Conservation (phyloP, 1,140 invertebrate species). For the Chymomyza costata region DNA sequence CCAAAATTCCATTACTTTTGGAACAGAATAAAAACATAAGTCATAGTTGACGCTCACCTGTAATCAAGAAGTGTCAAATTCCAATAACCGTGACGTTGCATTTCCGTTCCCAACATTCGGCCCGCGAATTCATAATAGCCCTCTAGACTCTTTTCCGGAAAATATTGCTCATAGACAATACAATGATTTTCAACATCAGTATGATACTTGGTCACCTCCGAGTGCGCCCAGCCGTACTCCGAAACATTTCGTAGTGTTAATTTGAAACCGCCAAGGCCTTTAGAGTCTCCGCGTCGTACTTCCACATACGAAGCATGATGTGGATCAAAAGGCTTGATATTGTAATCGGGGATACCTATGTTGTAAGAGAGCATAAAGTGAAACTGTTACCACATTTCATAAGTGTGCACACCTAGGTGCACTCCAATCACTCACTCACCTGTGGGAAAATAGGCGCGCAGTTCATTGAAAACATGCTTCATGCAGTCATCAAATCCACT, state of each 20-base stretch:
- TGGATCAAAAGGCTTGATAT: constrained; percentile 85
- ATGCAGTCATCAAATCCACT: constrained; percentile 83
- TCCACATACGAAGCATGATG: constrained; percentile 82
- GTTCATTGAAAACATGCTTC: constrained; percentile 83
- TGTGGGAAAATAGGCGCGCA: constrained; percentile 83
- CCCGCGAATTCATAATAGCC: constrained; percentile 83
- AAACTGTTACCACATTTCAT: not conserved
- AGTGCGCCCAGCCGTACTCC: constrained; percentile 85
- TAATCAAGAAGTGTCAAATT: constrained; percentile 85
- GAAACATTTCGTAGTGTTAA: constrained; percentile 83
- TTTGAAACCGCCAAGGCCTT: constrained; percentile 79
- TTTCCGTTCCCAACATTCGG: constrained; percentile 78
- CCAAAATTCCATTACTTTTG: too few species aligned
- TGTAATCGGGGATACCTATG: constrained; percentile 82
- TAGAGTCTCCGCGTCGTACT: constrained; percentile 79
- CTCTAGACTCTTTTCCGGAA: constrained; percentile 84
- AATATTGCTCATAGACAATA: constrained; percentile 86
- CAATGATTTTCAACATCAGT: constrained; percentile 80
- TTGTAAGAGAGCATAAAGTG: constrained; percentile 13
- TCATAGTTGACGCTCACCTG: constrained; percentile 40
- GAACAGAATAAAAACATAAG: constrained; percentile 2
- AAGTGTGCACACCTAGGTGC: not conserved
- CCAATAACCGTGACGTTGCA: constrained; percentile 82
- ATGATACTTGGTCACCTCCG: constrained; percentile 86
- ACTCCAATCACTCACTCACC: constrained; percentile 76